These are phyloP conservation scores for Dyspetes luteomarginatus DNA, from an alignment of 2,888 invertebrate genomes.

Conservation along the genomic window DNA sequence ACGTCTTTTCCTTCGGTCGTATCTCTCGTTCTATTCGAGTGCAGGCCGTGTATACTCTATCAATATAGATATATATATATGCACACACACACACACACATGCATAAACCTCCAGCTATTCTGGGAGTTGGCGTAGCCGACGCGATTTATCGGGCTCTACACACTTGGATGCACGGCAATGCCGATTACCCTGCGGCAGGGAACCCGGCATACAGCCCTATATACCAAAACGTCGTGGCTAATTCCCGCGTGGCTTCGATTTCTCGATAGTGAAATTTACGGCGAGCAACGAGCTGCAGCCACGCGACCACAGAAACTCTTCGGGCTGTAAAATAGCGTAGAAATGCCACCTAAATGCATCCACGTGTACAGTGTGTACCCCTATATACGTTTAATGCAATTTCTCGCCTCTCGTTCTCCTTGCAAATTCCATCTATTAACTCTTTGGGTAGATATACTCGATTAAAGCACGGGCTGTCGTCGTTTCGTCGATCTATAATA, in stretches of 20 bases:
- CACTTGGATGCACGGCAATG: conserved; percentile 62
- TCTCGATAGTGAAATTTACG: conserved; percentile 67
- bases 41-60: conserved; percentile 34
- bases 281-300: conserved; percentile 53
- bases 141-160: conserved; percentile 60
- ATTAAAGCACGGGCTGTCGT: conserved; percentile 5
- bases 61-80: conserved; percentile 3
- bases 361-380: too few relatives aligned
- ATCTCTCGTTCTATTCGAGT: conserved; percentile 21
- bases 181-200: conserved; percentile 55
- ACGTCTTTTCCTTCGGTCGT: conserved; percentile 36
- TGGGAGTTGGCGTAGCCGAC: conserved; percentile 40
- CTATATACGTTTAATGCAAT: conserved; percentile 27
- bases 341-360: conserved; percentile 50
- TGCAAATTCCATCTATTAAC: conserved; percentile 21
- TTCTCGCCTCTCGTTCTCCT: conserved; percentile 30
- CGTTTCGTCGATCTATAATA: conserved; percentile 27
- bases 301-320: conserved; percentile 58
- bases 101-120: neutral
- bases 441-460: conserved; percentile 1
- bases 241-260: conserved; percentile 67
- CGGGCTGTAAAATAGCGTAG: conserved; percentile 59
- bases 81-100: neutral
- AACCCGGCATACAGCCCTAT: conserved; percentile 10
- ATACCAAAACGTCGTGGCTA: conserved; percentile 43